Evolutionary conservation across 2,888 invertebrate species (phyloP).

Genomic region (Prosopocoilus inquinatus): DNA sequence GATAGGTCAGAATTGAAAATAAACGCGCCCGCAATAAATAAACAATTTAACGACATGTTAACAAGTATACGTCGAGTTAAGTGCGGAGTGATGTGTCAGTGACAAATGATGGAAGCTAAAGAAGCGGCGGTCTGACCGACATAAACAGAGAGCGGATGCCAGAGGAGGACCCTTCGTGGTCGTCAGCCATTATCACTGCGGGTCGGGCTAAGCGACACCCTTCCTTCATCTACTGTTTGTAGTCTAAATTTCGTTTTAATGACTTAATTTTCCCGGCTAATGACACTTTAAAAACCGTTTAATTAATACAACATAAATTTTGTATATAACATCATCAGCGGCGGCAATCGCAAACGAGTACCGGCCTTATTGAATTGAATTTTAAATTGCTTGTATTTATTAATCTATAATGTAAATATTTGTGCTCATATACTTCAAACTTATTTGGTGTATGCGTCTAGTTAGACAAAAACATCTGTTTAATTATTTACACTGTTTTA

Average conservation of each 20-base stretch:
- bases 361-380: no score
- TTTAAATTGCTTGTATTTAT: slow-evolving; percentile 17
- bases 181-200: slow-evolving; percentile 16
- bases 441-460: neutral
- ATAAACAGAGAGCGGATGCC: slow-evolving; percentile 4
- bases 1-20: slow-evolving; percentile 1
- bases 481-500: neutral
- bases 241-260: slow-evolving; percentile 9
- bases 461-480: neutral
- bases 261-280: slow-evolving; percentile 13
- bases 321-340: slow-evolving; percentile 13
- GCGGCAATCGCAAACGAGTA: slow-evolving; percentile 8
- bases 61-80: neutral
- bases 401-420: neutral
- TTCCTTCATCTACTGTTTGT: slow-evolving; percentile 7
- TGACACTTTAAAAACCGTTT: neutral
- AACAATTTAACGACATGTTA: slow-evolving; percentile 1
- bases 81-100: slow-evolving; percentile 10
- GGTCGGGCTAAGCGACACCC: slow-evolving; percentile 15
- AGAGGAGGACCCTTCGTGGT: slow-evolving; percentile 5
- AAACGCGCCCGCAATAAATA: neutral
- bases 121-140: slow-evolving; percentile 8
- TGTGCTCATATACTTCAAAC: neutral
- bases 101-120: slow-evolving; percentile 17
- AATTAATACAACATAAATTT: slow-evolving; percentile 12